Conservation (phyloP, 2,888 invertebrate genomes). For the Stenodema calcarata region DNA sequence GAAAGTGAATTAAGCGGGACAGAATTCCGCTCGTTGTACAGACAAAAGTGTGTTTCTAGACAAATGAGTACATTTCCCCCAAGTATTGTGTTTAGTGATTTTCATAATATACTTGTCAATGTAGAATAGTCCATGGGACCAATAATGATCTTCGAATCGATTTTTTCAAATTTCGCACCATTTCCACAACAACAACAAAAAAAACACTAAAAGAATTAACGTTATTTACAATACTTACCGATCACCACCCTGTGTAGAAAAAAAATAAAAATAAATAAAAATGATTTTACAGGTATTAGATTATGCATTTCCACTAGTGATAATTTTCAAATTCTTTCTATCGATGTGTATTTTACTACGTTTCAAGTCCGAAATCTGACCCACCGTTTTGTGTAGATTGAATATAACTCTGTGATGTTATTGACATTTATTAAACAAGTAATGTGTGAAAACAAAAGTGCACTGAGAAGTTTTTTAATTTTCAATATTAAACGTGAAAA, state of each 20-base stretch:
- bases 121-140: slow-evolving; percentile 56
- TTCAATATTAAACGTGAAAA: background rate
- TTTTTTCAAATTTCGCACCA: slow-evolving; percentile 20
- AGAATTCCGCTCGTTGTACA: slow-evolving; percentile 12
- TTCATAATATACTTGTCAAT: slow-evolving; percentile 23
- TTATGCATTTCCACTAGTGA: slow-evolving; percentile 25
- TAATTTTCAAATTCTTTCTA: slow-evolving; percentile 13
- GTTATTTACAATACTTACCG: background rate
- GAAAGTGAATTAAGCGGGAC: background rate
- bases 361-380: slow-evolving; percentile 1
- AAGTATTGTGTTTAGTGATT: slow-evolving; percentile 8
- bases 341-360: slow-evolving; percentile 33
- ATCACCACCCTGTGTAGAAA: background rate
- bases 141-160: slow-evolving; percentile 46
- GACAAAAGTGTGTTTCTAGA: slow-evolving; percentile 37
- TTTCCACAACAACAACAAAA: background rate
- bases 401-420: slow-evolving; percentile 22
- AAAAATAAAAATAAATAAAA: no score
- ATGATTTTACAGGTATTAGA: background rate
- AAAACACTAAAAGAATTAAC: background rate
- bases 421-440: slow-evolving; percentile 15
- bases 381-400: slow-evolving; percentile 8
- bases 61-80: background rate
- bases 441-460: background rate
- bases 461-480: background rate